Evolutionary conservation across 2,797 vertebrate species (phyloP).

Genomic region (Chaunax sp.): DNA sequence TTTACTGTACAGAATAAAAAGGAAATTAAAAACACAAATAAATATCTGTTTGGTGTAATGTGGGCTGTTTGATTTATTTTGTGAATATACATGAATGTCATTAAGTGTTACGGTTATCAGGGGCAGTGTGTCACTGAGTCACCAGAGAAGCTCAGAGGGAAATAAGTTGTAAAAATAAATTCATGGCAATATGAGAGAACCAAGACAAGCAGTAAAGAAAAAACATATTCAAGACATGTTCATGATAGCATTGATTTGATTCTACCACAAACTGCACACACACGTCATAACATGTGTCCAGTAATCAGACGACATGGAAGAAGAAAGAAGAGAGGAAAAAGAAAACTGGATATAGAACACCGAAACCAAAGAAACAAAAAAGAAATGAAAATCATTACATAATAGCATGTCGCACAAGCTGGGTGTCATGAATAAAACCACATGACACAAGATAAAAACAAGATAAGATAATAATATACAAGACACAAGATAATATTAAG

Average conservation of each 20-base stretch:
- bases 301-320: too few relatives aligned
- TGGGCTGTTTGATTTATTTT: conserved; percentile 8
- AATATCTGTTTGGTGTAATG: conserved; percentile 51
- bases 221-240: too few relatives aligned
- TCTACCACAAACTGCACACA: too few relatives aligned
- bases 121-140: conserved; percentile 27
- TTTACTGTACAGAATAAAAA: conserved; percentile 51
- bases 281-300: too few relatives aligned
- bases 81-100: neutral
- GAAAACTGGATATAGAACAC: neutral
- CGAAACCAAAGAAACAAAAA: neutral
- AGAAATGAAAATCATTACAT: too few relatives aligned
- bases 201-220: too few relatives aligned
- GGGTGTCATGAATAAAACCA: too few relatives aligned
- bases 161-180: conserved; percentile 1
- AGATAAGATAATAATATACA: too few relatives aligned
- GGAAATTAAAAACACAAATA: conserved; percentile 64
- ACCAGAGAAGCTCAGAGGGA: neutral
- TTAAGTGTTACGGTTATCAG: neutral
- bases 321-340: neutral
- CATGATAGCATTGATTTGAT: too few relatives aligned
- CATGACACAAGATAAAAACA: too few relatives aligned
- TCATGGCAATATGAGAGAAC: neutral
- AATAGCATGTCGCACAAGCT: too few relatives aligned
- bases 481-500: too few relatives aligned